A percentile compares a stretch with the other conserved stretches of the same genome.
Conservation (phyloP, 2,888 invertebrate species). For the Gastrophysa polygoni region DNA sequence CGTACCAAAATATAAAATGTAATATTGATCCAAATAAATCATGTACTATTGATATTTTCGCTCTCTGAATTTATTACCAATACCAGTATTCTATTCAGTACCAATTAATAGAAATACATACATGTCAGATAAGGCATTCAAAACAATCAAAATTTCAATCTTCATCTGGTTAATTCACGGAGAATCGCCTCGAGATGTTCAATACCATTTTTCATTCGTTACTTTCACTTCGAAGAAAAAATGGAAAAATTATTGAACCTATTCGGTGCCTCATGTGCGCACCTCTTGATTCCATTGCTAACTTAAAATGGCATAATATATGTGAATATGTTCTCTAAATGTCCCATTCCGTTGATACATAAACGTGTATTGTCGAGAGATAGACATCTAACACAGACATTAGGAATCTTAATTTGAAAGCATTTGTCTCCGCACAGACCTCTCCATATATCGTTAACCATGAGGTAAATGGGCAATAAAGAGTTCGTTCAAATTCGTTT, state of each 20-base stretch:
- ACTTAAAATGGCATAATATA: neutral
- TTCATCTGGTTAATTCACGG: neutral
- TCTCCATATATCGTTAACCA: neutral
- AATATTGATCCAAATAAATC: too few relatives aligned
- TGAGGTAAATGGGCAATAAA: neutral
- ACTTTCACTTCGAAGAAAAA: neutral
- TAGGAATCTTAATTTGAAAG: neutral
- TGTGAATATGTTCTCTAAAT: neutral
- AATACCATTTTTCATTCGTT: neutral
- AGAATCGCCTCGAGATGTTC: neutral
- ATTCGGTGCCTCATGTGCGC: neutral
- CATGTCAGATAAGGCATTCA: too few relatives aligned
- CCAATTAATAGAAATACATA: too few relatives aligned
- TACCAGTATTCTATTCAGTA: too few relatives aligned
- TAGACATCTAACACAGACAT: neutral
- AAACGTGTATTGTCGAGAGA: neutral
- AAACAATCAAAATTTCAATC: too few relatives aligned
- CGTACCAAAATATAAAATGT: too few relatives aligned
- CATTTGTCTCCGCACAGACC: neutral
- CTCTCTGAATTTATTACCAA: too few relatives aligned
- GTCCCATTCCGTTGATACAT: neutral
- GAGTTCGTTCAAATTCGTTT: neutral
- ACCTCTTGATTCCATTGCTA: neutral
- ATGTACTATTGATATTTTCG: too few relatives aligned
- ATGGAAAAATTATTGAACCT: neutral